A percentile compares a stretch with the other conserved stretches of the same genome.
Evolutionary conservation across 1,140 invertebrate genomes (phyloP).

Genomic region (Aphis craccivora): DNA sequence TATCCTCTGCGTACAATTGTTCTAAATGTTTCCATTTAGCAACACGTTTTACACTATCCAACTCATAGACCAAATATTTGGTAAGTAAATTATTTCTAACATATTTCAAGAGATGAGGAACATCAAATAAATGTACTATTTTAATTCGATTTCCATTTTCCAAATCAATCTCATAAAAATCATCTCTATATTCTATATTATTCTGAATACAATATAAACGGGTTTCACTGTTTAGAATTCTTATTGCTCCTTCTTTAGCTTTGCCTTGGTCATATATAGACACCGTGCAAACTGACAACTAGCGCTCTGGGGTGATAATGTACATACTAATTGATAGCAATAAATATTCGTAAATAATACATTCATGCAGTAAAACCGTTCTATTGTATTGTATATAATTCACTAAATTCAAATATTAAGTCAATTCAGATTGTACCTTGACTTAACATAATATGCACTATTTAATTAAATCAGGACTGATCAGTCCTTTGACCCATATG

Average conservation of each 20-base stretch:
- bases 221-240: not conserved
- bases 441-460: not conserved
- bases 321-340: not conserved
- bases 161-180: not conserved
- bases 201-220: not conserved
- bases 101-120: not conserved
- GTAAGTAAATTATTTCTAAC: not conserved
- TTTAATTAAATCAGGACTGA: constrained; percentile 13
- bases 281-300: not conserved
- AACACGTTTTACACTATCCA: not conserved
- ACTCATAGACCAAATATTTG: not conserved
- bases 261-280: constrained; percentile 39
- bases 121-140: constrained; percentile 20
- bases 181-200: not conserved
- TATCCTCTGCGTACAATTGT: not conserved
- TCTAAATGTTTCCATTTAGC: not conserved
- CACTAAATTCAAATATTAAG: too few species aligned
- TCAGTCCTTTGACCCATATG: constrained; percentile 16
- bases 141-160: not conserved
- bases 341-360: too few species aligned
- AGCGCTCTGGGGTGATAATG: constrained; percentile 9
- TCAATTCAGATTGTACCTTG: too few species aligned
- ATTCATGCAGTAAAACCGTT: too few species aligned
- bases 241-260: not conserved
- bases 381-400: too few species aligned